Conservation (phyloP, 2,797 vertebrate genomes). For the Miichthys miiuy region DNA sequence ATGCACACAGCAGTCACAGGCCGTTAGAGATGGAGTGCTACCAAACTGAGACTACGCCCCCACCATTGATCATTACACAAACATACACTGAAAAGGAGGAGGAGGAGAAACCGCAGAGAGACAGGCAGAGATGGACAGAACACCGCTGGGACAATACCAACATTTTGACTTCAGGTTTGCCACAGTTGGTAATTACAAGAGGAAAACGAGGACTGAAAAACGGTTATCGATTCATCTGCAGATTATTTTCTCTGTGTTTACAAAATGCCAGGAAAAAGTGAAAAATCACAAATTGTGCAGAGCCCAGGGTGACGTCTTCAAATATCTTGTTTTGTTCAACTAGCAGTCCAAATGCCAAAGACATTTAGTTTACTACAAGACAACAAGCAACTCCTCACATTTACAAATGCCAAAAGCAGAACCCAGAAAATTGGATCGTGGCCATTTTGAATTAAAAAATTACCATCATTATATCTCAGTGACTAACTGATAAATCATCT, state of each 20-base stretch:
- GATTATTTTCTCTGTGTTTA: background rate
- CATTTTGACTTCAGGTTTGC: background rate
- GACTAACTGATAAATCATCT: background rate
- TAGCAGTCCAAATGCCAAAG: background rate
- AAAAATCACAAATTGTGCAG: background rate
- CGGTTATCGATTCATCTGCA: background rate
- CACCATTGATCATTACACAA: conserved; percentile 71
- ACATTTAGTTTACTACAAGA: background rate
- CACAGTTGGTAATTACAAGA: background rate
- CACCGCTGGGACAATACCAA: conserved; percentile 11
- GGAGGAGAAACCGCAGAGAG: conserved; percentile 20
- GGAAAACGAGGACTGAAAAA: background rate
- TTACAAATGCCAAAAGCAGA: background rate
- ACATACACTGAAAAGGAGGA: conserved; percentile 61
- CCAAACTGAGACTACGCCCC: conserved; percentile 69
- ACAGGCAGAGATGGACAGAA: conserved; percentile 32
- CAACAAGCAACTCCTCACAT: background rate
- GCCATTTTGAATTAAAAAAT: background rate
- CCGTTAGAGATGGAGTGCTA: conserved; percentile 72
- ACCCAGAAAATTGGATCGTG: background rate
- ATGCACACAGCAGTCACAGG: conserved; percentile 79
- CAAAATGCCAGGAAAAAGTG: background rate
- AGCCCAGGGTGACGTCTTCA: background rate
- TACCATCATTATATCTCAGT: too few species aligned
- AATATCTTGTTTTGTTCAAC: background rate